Conservation (phyloP, 1,140 invertebrate genomes). For the Aphelenchoides avenae region DNA sequence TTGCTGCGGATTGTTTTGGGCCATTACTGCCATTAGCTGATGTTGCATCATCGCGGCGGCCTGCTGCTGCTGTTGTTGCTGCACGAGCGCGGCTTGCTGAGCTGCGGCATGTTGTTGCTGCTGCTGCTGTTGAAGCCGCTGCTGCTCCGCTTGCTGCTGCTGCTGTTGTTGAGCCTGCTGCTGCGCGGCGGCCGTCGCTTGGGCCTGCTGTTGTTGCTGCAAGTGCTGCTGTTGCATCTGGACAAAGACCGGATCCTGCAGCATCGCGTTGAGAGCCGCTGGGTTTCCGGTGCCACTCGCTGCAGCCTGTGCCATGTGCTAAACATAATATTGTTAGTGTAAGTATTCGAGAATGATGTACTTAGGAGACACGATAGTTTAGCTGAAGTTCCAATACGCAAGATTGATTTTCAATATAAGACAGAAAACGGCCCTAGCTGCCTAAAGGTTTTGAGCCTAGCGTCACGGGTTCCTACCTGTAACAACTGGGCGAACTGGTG, state of each 20-base stretch:
- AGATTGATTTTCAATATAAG: not conserved
- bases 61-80: conserved; percentile 4
- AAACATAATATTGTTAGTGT: conserved; percentile 8
- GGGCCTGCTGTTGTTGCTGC: conserved; percentile 26
- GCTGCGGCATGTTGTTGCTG: not conserved
- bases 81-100: not conserved
- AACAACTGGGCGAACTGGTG: conserved; percentile 14
- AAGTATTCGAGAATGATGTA: no score
- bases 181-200: conserved; percentile 9
- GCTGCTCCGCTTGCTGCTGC: conserved; percentile 14
- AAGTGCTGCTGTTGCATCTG: conserved; percentile 21
- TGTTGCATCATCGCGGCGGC: not conserved
- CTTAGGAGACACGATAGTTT: no score
- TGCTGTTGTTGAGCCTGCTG: conserved; percentile 25
- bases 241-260: no score
- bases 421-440: no score
- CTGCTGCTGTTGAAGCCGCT: not conserved
- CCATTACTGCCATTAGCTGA: no score
- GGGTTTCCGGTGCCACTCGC: conserved; percentile 14
- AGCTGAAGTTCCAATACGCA: no score
- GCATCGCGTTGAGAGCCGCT: no score
- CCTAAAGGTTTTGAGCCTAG: no score
- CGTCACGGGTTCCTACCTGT: no score
- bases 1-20: no score
- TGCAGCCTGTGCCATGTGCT: conserved; percentile 12